Evolutionary conservation across 2,113 vertebrate species (phyloP), one percentile per base, ranked within the genome.

Genomic region (Cacatua alba): DNA sequence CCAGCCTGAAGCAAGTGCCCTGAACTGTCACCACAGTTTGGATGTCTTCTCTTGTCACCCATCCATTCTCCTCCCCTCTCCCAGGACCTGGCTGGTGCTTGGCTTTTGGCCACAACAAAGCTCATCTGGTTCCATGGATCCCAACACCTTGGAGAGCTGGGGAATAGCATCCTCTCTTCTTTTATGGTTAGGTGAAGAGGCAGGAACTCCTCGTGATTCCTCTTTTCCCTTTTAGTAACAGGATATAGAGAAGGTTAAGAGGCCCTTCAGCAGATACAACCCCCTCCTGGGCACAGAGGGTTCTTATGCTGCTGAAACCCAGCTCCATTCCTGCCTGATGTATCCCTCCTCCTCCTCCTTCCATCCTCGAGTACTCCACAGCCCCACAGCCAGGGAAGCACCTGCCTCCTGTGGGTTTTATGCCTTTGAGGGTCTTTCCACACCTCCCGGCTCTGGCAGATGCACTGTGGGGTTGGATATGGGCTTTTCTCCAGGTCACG

Each of bases 211-310:
- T 92, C 15, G 11, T 70, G 43, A 39, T 37, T 51, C 57, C n/a
- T 44, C 62, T 43, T 62, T 57, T 82, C 5, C 44, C 69, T 15
- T 2, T 78, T n/a, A 39, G 59, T 76, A 88, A 35, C 60, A 86
- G 72, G 90, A 89, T 44, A 82, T 6, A 48, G 76, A 77, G 70
- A 92, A 96, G 90, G 88, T 95, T 93, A 95, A 94, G 94, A 96
- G 94, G 55, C 88, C 90, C 90, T 95, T 90, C 46, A 92, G 63
- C 41, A 78, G 69, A 63, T 33, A 35, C 60, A 84, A 10, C 20
- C 43, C 62, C 43, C 82, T 48, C 60, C 25, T 1, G 21, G 13
- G 43, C 13, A 77, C 1, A 1, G 59, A 9, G 28, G 16, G 11
- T 14, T 86, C 86, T 90, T 80, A 48, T 86, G 37, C 91, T 52